These are phyloP conservation scores for Capitulum mitella DNA, from an alignment of 2,888 invertebrate species.

Conservation along the genomic window DNA sequence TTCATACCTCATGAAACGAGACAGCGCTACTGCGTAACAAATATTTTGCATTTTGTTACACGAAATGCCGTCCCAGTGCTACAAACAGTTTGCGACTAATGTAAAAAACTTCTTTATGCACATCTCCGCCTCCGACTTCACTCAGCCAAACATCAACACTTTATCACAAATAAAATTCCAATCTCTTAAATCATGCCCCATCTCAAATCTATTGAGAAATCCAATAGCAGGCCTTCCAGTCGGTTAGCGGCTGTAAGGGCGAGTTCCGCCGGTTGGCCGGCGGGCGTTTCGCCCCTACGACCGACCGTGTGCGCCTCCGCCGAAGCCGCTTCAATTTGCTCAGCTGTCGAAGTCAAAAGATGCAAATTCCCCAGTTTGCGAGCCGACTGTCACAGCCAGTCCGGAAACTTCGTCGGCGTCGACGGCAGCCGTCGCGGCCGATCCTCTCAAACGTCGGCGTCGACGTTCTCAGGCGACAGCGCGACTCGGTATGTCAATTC, in stretches of 20 bases:
- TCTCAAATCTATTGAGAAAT: slow-evolving; percentile 23
- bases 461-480: neutral
- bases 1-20: too few relatives aligned
- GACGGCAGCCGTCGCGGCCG: neutral
- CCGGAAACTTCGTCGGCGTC: neutral
- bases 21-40: too few relatives aligned
- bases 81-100: too few relatives aligned
- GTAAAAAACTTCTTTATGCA: neutral
- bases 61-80: too few relatives aligned
- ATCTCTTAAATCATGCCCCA: slow-evolving; percentile 19
- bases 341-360: slow-evolving; percentile 19
- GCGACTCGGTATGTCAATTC: neutral
- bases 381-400: slow-evolving; percentile 19
- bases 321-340: slow-evolving; percentile 14
- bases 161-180: slow-evolving; percentile 11
- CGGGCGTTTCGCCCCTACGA: neutral
- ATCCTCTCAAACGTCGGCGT: neutral
- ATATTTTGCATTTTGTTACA: too few relatives aligned
- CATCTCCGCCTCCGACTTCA: neutral
- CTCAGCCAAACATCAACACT: neutral
- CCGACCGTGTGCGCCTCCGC: neutral
- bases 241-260: neutral
- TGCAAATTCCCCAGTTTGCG: slow-evolving; percentile 20
- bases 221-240: slow-evolving; percentile 8
- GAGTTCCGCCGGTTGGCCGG: neutral